These are phyloP conservation scores for Schizotus pectinicornis DNA, from an alignment of 2,888 invertebrate genomes.

Conservation along the genomic window DNA sequence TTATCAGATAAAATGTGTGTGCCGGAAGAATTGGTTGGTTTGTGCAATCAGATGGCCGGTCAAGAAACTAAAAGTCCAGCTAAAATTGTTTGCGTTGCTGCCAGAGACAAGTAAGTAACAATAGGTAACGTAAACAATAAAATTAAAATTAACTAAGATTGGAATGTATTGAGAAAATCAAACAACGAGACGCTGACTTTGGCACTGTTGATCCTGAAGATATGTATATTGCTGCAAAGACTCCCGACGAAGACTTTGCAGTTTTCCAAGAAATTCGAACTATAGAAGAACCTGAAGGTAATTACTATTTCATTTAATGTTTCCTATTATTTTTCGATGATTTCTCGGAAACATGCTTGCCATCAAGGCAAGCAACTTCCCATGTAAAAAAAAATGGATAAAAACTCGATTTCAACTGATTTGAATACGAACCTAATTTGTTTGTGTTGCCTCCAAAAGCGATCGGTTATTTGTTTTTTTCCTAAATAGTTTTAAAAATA, in stretches of 20 bases:
- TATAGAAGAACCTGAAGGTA: conserved; percentile 77
- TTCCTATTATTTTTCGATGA: not conserved
- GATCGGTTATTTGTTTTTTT: too few species aligned
- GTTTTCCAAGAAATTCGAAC: conserved; percentile 80
- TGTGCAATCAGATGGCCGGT: conserved; percentile 72
- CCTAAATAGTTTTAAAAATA: too few species aligned
- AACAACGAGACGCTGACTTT: conserved; percentile 79
- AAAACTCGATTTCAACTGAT: too few species aligned
- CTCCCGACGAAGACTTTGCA: conserved; percentile 75
- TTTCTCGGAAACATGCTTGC: not conserved
- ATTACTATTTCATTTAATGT: conserved; percentile 30
- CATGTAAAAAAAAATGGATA: not conserved
- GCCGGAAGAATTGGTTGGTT: conserved; percentile 67
- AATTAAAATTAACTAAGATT: conserved; percentile 58
- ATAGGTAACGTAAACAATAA: conserved; percentile 1
- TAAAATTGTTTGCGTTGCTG: conserved; percentile 69
- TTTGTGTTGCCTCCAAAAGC: too few species aligned
- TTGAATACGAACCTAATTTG: too few species aligned
- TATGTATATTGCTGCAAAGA: conserved; percentile 81
- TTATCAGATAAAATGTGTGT: conserved; percentile 76
- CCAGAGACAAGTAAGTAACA: conserved; percentile 69
- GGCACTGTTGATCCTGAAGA: conserved; percentile 86
- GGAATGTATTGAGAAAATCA: conserved; percentile 78
- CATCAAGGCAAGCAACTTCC: conserved; percentile 6
- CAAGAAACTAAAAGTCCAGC: conserved; percentile 66